Evolutionary conservation across 1,140 invertebrate genomes (phyloP).

Genomic region (Heliothis subflexa): DNA sequence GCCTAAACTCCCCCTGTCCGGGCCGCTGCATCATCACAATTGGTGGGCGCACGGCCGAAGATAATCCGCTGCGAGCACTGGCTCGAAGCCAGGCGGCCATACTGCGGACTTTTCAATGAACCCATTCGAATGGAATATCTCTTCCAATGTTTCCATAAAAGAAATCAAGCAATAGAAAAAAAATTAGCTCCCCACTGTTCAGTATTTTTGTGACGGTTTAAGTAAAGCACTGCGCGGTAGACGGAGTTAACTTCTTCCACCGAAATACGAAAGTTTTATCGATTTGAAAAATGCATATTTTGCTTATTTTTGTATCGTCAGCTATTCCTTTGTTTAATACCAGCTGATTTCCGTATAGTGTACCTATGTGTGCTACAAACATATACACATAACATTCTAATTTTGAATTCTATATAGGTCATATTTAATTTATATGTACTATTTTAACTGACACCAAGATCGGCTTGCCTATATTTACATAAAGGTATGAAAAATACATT

Average conservation of each 20-base stretch:
- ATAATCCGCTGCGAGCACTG: slow-evolving; percentile 75
- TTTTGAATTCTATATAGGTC: no score
- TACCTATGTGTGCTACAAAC: no score
- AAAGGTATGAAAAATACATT: no score
- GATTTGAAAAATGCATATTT: background rate
- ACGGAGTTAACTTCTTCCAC: slow-evolving; percentile 13
- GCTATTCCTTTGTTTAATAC: no score
- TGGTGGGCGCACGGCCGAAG: slow-evolving; percentile 74
- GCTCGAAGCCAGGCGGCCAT: slow-evolving; percentile 75
- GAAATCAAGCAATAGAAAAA: slow-evolving; percentile 82
- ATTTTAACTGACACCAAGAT: no score
- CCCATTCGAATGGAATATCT: slow-evolving; percentile 82
- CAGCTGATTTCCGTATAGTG: no score
- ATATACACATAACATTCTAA: no score
- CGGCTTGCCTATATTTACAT: no score
- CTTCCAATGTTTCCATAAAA: slow-evolving; percentile 80
- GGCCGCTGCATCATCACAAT: slow-evolving; percentile 78
- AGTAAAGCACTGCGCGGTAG: slow-evolving; percentile 3
- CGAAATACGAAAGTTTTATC: background rate
- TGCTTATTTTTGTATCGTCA: background rate
- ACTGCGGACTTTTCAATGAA: slow-evolving; percentile 85
- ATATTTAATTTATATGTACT: no score
- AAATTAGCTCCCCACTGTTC: slow-evolving; percentile 57
- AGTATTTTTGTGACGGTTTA: slow-evolving; percentile 46
- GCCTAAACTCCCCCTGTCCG: slow-evolving; percentile 58